Evolutionary conservation across 1,140 invertebrate genomes (phyloP), one percentile per base, ranked within the genome.

Genomic region (Alviniconcha marisindica): DNA sequence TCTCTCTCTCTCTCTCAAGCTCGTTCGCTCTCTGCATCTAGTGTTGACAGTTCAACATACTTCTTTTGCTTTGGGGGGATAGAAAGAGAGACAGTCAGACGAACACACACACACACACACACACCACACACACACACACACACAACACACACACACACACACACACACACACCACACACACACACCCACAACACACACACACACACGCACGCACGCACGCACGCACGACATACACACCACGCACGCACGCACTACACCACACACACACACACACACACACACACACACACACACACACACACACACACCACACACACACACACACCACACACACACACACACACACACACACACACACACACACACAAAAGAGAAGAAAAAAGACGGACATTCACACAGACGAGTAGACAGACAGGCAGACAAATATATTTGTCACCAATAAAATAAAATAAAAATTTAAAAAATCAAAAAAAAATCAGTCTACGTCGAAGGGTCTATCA

Each of bases 221-320:
- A 5, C 21, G n/a, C 28, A 7, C 18, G 4, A 60, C 21, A 24
- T 3, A 60, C 15, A 15, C 18, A 60, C 21, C 18, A 24, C 24
- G 31, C 28, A 66, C n/a, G 31, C 60, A 66, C 60, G 18, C 60
- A 66, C 60, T 10, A n/a, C 31, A n/a, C n/a, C 60, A 33, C 60
- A 66, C 60, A 33, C 60, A 66, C 60, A 66, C 28, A 66, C 60
- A 66, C 60, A 66, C 28, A 56, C 54, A 56, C 54, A 21, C 54
- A 56, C 54, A 21, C 54, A 56, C 54, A 21, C 54, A 56, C 54
- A 56, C 54, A 56, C 54, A 56, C 54, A 56, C 54, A 56, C 54
- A 56, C n/a, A n/a, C 54, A 56, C 54, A n/a, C 21, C 54, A 56
- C 5, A 56, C 5, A 56, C 3, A 56, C n/a, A 56, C 3, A 15